Conservation (phyloP, 2,797 vertebrate species). For the Chaenodraco wilsoni region DNA sequence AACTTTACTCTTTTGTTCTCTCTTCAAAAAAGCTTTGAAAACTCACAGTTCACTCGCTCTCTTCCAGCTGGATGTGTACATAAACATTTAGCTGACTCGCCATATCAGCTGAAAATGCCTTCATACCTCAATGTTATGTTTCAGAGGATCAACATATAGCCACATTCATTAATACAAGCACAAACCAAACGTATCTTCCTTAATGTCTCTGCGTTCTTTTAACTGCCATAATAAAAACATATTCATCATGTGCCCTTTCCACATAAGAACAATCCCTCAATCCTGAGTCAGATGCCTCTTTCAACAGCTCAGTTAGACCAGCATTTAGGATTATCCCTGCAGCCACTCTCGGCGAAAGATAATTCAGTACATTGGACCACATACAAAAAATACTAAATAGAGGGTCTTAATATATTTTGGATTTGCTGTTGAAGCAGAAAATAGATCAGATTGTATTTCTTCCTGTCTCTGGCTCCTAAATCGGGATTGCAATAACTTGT, state of each 20-base stretch:
- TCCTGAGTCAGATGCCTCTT: not conserved
- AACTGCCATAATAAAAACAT: not conserved
- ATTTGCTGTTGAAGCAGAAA: not conserved
- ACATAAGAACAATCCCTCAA: not conserved
- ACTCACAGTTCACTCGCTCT: not conserved
- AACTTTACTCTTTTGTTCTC: too few relatives aligned
- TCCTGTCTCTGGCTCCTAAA: not conserved
- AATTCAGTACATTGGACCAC: conserved; percentile 21
- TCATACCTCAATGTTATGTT: not conserved
- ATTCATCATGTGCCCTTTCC: not conserved
- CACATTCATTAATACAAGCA: not conserved
- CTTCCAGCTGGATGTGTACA: not conserved
- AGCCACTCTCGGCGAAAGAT: conserved; percentile 43
- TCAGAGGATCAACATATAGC: not conserved
- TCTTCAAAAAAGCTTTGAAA: too few relatives aligned
- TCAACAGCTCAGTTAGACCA: conserved; percentile 8
- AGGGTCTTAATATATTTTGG: not conserved
- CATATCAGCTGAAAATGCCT: not conserved
- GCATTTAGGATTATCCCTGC: conserved; percentile 20
- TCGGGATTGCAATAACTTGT: conserved; percentile 1
- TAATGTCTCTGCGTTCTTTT: not conserved
- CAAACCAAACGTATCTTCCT: not conserved
- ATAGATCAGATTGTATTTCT: conserved; percentile 17
- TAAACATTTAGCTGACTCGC: not conserved
- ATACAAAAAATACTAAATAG: not conserved